phyloP scores from a whole-genome alignment of 2,113 vertebrate species.

The Zapornia atra region DNA sequence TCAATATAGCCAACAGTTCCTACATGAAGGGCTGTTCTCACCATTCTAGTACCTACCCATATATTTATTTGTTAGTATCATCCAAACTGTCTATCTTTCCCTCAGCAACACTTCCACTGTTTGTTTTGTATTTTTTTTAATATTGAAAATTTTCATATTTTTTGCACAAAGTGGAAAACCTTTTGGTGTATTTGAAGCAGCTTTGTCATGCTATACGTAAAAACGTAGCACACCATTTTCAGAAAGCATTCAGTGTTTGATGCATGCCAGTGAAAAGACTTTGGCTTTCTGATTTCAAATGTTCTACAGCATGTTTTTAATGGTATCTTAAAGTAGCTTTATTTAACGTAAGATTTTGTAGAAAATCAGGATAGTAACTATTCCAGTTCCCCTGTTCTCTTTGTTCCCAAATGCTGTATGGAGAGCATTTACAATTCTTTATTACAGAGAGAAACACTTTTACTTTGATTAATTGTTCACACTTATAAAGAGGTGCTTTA shows the following conservation, averaged over 20 bases:
- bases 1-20: background rate
- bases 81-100: background rate
- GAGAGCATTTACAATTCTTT: background rate
- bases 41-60: accelerated
- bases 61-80: background rate
- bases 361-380: background rate
- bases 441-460: background rate
- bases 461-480: background rate
- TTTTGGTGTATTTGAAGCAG: background rate
- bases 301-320: background rate
- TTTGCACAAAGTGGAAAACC: background rate
- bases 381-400: background rate
- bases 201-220: background rate
- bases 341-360: background rate
- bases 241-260: background rate
- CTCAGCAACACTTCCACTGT: background rate
- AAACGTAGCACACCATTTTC: background rate
- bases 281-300: background rate
- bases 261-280: background rate
- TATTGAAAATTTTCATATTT: background rate
- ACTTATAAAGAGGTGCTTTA: background rate
- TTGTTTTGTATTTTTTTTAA: background rate
- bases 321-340: background rate
- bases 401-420: background rate
- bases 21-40: background rate